Evolutionary conservation across 2,113 vertebrate species (phyloP), one percentile per base, ranked within the genome.

Genomic region (Entelurus aequoreus): DNA sequence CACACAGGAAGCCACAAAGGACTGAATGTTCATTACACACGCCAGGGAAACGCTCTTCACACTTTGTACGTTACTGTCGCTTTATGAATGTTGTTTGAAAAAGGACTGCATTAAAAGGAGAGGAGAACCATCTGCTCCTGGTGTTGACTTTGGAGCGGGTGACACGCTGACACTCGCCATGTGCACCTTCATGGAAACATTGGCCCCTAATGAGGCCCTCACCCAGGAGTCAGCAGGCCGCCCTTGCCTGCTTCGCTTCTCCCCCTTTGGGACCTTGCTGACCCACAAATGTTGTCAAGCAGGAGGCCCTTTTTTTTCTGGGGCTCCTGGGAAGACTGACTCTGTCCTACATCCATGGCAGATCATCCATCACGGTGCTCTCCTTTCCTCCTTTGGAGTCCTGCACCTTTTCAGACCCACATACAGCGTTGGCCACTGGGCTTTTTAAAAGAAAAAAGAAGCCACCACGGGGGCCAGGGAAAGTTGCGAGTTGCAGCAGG

Each of bases 231-330:
- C 38, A 76, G 63, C 77, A 60, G 48, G 50, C 66, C 57, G 51
- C 36, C 80, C 82, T 80, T 65, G 68, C 63, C 65, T 66, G 79
- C 65, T 78, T 77, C 75, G 74, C 76, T 86, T 82, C 72, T 73
- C 71, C 79, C 74, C 82, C 71, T n/a, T 84, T 75, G 86, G 73
- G 28, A 28, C 28, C 67, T 63, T 54, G 63, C 63, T 86, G 86
- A 88, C 87, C 88, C 83, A 88, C 84, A 28, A 87, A 90, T 84
- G 48, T 69, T 67, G 67, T 64, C 40, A 72, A 58, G 67, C 78
- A 52, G 64, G 81, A 86, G 86, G 80, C 84, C 86, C 82, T 71
- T 73, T 82, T 71, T 73, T 85, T 86, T 85, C 84, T 85, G 64
- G 82, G 78, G 62, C 79, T 81, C 51, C 58, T 83, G 81, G 84